These are phyloP conservation scores for Rhombomys opimus DNA, from an alignment of 2,113 vertebrate species.

Conservation along the genomic window DNA sequence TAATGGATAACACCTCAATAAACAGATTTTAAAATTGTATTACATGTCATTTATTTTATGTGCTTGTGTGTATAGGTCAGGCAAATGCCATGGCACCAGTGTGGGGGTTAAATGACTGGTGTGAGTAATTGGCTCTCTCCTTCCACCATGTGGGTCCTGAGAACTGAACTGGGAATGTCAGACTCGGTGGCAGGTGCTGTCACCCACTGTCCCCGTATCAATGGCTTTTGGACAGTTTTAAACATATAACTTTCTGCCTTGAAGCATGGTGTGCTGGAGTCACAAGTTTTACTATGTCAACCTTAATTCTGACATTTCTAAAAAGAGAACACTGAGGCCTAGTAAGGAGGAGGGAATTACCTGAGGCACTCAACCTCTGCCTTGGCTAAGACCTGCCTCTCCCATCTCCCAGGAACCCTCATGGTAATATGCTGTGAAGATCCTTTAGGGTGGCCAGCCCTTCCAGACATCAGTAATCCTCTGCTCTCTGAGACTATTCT, in stretches of 20 bases:
- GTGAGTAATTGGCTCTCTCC: neutral
- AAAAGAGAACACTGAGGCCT: neutral
- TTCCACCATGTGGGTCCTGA: neutral
- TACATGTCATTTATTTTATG: neutral
- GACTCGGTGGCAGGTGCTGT: neutral
- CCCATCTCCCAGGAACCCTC: neutral
- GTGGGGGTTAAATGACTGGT: neutral
- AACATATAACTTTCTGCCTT: neutral
- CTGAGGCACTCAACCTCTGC: neutral
- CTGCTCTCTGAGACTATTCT: neutral
- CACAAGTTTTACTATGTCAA: neutral
- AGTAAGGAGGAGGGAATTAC: neutral
- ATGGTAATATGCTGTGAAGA: rapidly evolving
- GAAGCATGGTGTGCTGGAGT: neutral
- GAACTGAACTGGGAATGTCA: neutral
- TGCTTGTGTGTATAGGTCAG: neutral
- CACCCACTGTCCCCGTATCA: too few species aligned
- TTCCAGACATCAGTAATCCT: neutral
- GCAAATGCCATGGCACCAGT: neutral
- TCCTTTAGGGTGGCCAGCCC: neutral
- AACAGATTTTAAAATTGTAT: neutral
- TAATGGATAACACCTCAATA: neutral
- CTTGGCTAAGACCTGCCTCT: neutral
- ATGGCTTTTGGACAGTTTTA: neutral
- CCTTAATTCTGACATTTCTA: neutral